Evolutionary conservation across 37 sponge, comb jelly and placozoan species (phyloP).

Genomic region (Diacarnus erythraeanus): DNA sequence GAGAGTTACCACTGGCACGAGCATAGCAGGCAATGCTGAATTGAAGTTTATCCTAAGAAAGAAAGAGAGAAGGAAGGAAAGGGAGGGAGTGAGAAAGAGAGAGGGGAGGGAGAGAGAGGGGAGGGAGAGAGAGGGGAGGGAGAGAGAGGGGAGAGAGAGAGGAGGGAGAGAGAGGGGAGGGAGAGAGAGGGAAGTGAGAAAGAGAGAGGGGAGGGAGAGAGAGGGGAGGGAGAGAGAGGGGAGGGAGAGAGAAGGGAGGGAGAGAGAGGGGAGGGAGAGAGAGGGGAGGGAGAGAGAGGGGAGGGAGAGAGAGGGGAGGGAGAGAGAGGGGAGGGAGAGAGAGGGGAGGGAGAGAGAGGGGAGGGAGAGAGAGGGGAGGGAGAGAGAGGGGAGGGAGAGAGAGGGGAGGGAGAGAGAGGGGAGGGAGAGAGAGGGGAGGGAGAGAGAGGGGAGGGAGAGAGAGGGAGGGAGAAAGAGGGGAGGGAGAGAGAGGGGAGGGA

Average conservation of each 20-base stretch:
- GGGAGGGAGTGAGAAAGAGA: neutral
- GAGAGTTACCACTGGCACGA: neutral
- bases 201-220: neutral
- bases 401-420: neutral
- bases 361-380: neutral
- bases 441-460: neutral
- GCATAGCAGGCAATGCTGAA: constrained; percentile 24
- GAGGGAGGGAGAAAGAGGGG: neutral
- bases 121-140: neutral
- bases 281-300: neutral
- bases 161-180: neutral
- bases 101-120: neutral
- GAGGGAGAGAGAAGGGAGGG: neutral
- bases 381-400: neutral
- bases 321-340: neutral
- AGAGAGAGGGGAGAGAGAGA: neutral
- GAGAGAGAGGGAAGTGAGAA: neutral
- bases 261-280: neutral
- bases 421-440: neutral
- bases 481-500: neutral
- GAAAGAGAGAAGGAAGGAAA: neutral
- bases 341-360: neutral
- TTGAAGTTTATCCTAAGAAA: constrained; percentile 19
- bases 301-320: neutral
- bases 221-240: neutral